Conservation (phyloP, 2,113 vertebrate species). For the Stegostoma tigrinum region DNA sequence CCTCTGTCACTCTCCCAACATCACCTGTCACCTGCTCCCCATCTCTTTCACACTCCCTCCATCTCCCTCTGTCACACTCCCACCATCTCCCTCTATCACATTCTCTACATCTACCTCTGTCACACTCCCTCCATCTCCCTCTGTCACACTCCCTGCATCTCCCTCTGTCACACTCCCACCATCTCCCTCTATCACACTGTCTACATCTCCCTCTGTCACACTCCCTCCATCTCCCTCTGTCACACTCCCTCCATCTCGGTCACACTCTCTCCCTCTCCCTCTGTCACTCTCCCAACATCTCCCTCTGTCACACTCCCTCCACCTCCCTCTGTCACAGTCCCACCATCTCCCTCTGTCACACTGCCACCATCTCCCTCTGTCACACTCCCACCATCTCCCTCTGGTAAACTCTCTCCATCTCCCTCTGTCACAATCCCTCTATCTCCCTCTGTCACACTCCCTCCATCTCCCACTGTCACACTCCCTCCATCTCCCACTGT, state of each 20-base stretch:
- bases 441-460: too few relatives aligned
- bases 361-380: background rate
- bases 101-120: background rate
- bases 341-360: background rate
- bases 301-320: background rate
- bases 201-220: too few relatives aligned
- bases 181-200: too few relatives aligned
- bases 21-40: background rate
- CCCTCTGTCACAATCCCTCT: background rate
- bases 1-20: background rate
- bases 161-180: background rate
- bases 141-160: background rate
- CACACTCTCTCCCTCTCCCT: background rate
- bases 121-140: background rate
- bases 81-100: constrained; percentile 17
- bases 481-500: background rate
- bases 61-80: background rate
- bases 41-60: background rate
- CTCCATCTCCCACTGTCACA: too few relatives aligned
- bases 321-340: background rate
- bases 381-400: background rate
- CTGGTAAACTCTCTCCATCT: background rate
- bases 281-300: background rate
- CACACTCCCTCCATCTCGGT: background rate
- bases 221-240: too few relatives aligned